phyloP scores from a whole-genome alignment of 2,113 vertebrate genomes.

The Meleagris gallopavo region DNA sequence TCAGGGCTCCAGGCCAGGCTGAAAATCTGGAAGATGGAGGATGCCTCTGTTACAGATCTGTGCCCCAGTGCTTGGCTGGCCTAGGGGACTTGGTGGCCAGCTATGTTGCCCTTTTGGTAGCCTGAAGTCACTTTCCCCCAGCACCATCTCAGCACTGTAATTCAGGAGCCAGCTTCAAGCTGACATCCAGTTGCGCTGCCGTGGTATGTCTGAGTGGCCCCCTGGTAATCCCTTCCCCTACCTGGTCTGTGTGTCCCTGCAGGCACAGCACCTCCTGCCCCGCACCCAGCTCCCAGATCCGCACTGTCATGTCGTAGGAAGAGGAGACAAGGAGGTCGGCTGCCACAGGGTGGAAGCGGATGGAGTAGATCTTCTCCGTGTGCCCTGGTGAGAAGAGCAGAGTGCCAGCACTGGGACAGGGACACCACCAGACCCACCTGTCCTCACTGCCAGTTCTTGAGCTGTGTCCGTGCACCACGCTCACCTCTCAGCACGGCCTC shows the following conservation, averaged over 20 bases:
- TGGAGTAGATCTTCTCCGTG: slow-evolving; percentile 95
- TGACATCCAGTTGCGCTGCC: neutral
- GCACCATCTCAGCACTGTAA: neutral
- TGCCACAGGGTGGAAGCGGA: slow-evolving; percentile 91
- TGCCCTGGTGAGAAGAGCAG: slow-evolving; percentile 80
- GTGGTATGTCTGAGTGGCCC: neutral
- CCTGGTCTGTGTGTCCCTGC: slow-evolving; percentile 92
- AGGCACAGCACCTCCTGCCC: slow-evolving; percentile 80
- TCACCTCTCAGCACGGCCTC: slow-evolving; percentile 87
- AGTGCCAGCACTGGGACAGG: fast-evolving
- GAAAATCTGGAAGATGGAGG: slow-evolving; percentile 83
- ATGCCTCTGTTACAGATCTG: neutral
- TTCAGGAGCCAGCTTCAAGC: neutral
- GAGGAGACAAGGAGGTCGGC: slow-evolving; percentile 89
- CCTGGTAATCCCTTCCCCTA: slow-evolving; percentile 12
- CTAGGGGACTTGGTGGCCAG: neutral
- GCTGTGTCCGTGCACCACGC: fast-evolving
- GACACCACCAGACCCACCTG: fast-evolving
- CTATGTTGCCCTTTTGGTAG: fast-evolving
- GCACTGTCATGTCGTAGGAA: slow-evolving; percentile 90
- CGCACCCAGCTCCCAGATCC: slow-evolving; percentile 86
- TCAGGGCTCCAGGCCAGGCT: slow-evolving; percentile 91
- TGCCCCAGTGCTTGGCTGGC: neutral
- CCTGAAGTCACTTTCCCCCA: neutral
- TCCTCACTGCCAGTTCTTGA: neutral